Conservation (phyloP, 2,888 invertebrate genomes). For the Loripinus fragilis region DNA sequence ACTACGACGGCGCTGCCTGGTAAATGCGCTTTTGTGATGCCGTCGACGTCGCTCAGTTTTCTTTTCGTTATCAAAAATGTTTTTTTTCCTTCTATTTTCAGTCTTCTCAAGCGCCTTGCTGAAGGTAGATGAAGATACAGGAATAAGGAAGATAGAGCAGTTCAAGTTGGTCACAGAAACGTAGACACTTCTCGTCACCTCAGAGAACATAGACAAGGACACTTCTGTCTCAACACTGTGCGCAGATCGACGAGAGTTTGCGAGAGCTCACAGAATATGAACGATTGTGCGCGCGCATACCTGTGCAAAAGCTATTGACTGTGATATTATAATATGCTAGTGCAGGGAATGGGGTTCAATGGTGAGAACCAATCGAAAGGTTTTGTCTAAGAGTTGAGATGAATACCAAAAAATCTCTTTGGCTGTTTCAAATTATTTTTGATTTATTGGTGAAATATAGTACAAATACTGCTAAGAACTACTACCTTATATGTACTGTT, state of each 20-base stretch:
- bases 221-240: background rate
- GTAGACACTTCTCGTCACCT: background rate
- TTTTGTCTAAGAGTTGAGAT: too few species aligned
- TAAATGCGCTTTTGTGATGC: too few species aligned
- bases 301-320: background rate
- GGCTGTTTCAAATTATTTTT: too few species aligned
- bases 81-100: background rate
- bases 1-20: too few species aligned
- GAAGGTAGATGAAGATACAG: conserved; percentile 1
- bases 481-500: too few species aligned
- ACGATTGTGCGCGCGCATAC: background rate
- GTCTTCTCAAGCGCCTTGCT: background rate
- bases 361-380: too few species aligned
- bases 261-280: background rate
- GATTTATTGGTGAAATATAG: too few species aligned
- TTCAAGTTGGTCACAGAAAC: conserved; percentile 2
- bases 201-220: background rate
- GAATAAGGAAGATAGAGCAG: background rate
- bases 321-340: background rate
- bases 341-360: too few species aligned
- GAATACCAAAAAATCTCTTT: too few species aligned
- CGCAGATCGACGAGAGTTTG: background rate
- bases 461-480: too few species aligned
- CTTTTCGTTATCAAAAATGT: too few species aligned
- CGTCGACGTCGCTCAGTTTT: too few species aligned